Evolutionary conservation across 1,140 invertebrate species (phyloP).

Genomic region (Conus ventricosus): DNA sequence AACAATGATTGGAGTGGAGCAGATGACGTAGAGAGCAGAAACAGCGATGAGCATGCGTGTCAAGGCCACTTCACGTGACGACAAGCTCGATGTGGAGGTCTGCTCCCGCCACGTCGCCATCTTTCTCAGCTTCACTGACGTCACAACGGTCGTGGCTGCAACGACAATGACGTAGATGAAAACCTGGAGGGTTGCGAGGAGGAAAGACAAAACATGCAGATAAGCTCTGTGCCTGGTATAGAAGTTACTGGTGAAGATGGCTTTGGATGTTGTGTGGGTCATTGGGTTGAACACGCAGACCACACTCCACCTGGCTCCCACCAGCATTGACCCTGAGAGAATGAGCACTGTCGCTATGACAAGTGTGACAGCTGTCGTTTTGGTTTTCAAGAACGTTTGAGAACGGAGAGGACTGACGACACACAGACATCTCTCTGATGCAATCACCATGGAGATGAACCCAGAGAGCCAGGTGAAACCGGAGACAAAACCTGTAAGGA

Average conservation of each 20-base stretch:
- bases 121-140: not conserved
- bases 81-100: not conserved
- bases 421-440: not conserved
- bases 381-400: not conserved
- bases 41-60: not conserved
- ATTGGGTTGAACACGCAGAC: too few relatives aligned
- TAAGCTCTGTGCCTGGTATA: too few relatives aligned
- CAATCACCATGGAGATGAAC: not conserved
- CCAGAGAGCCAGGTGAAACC: not conserved
- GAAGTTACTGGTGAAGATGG: too few relatives aligned
- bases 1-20: not conserved
- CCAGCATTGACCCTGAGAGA: too few relatives aligned
- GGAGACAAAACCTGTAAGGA: not conserved
- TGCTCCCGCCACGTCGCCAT: not conserved
- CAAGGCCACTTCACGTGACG: not conserved
- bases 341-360: not conserved
- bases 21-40: not conserved
- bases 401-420: slow-evolving; percentile 1
- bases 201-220: too few relatives aligned
- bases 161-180: too few relatives aligned
- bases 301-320: too few relatives aligned
- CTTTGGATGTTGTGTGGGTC: too few relatives aligned
- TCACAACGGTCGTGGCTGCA: too few relatives aligned
- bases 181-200: too few relatives aligned
- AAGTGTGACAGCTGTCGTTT: not conserved